Percentiles rank a stretch among this genome's conserved stretches.
Evolutionary conservation across 1,140 invertebrate genomes (phyloP).

Genomic region (Neodiprion fabricii): DNA sequence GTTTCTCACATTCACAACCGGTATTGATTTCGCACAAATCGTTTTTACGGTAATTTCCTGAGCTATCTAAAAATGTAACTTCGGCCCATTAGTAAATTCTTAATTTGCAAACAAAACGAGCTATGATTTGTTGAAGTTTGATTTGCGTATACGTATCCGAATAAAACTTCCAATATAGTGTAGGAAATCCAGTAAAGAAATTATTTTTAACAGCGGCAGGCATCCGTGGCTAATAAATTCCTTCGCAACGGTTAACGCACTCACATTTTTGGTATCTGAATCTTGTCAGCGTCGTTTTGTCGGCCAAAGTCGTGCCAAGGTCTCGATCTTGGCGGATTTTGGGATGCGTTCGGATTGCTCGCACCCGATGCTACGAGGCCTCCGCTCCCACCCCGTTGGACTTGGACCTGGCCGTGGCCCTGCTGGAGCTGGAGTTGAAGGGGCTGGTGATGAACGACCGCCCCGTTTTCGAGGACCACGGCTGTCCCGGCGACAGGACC

Average conservation of each 20-base stretch:
- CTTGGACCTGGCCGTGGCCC: constrained; percentile 49
- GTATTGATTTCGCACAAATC: no score
- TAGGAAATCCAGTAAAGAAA: no score
- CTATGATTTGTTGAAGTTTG: no score
- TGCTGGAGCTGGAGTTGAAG: constrained; percentile 55
- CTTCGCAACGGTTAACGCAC: constrained; percentile 54
- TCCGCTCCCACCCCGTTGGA: constrained; percentile 62
- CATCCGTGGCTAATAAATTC: no score
- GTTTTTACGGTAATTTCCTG: no score
- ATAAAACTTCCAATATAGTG: no score
- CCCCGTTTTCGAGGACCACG: constrained; percentile 56
- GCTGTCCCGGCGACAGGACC: constrained; percentile 51
- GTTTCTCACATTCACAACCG: no score
- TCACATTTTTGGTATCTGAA: constrained; percentile 98
- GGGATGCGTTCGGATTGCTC: constrained; percentile 66
- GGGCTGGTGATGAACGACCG: constrained; percentile 58
- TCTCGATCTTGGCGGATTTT: constrained; percentile 74
- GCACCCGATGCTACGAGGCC: constrained; percentile 62
- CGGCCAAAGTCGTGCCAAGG: constrained; percentile 92
- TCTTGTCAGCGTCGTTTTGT: constrained; percentile 93
- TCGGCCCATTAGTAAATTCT: no score
- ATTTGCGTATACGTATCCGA: no score
- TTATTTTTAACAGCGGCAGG: no score
- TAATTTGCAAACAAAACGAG: no score
- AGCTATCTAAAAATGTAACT: no score